Percentiles rank a stretch among this genome's conserved stretches.
Conservation (phyloP, 1,140 invertebrate genomes). For the Muscidifurax raptorellus region DNA sequence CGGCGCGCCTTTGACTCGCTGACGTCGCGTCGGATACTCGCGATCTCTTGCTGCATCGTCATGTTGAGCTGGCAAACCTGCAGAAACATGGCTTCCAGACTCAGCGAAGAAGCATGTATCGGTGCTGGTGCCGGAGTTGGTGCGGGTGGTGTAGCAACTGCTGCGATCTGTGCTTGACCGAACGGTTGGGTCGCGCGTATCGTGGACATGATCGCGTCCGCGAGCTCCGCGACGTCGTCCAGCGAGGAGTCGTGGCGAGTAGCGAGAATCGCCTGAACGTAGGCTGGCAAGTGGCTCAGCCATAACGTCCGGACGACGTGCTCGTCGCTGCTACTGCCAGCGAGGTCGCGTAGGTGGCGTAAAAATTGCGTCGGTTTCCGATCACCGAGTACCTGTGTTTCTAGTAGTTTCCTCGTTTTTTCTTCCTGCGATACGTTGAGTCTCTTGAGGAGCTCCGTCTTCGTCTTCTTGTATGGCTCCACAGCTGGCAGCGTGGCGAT, state of each 20-base stretch:
- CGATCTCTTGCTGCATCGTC: not conserved
- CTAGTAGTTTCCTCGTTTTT: conserved; percentile 55
- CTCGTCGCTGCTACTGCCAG: conserved; percentile 58
- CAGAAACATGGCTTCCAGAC: not conserved
- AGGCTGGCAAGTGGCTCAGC: conserved; percentile 27
- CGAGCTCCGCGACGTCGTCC: conserved; percentile 64
- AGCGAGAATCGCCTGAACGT: conserved; percentile 51
- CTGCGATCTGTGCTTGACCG: not conserved
- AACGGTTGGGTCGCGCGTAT: not conserved
- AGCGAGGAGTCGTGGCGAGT: conserved; percentile 32
- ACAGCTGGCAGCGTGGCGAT: not conserved
- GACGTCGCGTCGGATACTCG: not conserved
- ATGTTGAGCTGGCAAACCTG: not conserved
- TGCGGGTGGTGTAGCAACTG: not conserved
- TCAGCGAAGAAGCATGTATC: too few species aligned
- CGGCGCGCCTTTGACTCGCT: not conserved
- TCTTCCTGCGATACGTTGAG: conserved; percentile 52
- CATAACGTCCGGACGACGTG: conserved; percentile 54
- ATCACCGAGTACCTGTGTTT: conserved; percentile 60
- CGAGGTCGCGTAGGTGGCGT: conserved; percentile 54
- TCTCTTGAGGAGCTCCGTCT: not conserved
- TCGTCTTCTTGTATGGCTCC: not conserved
- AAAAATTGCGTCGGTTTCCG: conserved; percentile 63
- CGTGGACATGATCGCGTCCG: conserved; percentile 68
- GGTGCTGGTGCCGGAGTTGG: too few species aligned